Base-by-base conservation (phyloP, 2,888 invertebrate species). In the Uropetala carovei region DNA sequence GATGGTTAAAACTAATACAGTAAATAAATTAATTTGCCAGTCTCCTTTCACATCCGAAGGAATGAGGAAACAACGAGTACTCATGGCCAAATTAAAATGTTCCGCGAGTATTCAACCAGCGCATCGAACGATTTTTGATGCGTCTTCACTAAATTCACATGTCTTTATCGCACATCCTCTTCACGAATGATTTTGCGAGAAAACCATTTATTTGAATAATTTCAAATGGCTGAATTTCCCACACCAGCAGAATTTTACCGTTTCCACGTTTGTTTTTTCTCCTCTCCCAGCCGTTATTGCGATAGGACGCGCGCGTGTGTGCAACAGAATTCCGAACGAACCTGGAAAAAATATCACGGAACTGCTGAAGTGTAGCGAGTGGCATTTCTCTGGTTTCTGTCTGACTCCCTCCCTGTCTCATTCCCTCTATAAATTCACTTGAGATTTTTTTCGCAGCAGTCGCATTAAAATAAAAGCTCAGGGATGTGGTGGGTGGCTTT, bases 361-460 rank as follows among this genome's bases (percentile, higher is more conserved):
- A 86, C 86, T 86, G 60, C 86, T 86, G 86, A 86, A 86, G 86
- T 60, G 60, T 86, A 58, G 59, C n/a, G n/a, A n/a, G n/a, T 22
- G 59, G 86, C 86, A 86, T 86, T 86, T 86, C 60, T 86, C 60
- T 59, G 86, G 86, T 86, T 86, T 86, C 86, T 86, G 86, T 86
- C 86, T 86, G 86, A 58, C 86, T 59, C 59, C 60, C 60, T 64
- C 58, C 64, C 64, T 64, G 7, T 14, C 18, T 14, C 14, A 64
- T 18, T 86, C 86, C 30, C 59, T 60, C 86, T 58, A 59, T 86
- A 60, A 86, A 86, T 83, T 83, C 56, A 75, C 75, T 75, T 75
- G 75, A 27, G 13, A 75, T 75, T 75, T 75, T 75, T 75, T 75
- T 27, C 68, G 22, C 22, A 75, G 75, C 27, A 75, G 22, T 75